Percentiles rank a stretch among this genome's conserved stretches.
Conservation (phyloP, 2,797 vertebrate species). For the Sebastes oblongus region DNA sequence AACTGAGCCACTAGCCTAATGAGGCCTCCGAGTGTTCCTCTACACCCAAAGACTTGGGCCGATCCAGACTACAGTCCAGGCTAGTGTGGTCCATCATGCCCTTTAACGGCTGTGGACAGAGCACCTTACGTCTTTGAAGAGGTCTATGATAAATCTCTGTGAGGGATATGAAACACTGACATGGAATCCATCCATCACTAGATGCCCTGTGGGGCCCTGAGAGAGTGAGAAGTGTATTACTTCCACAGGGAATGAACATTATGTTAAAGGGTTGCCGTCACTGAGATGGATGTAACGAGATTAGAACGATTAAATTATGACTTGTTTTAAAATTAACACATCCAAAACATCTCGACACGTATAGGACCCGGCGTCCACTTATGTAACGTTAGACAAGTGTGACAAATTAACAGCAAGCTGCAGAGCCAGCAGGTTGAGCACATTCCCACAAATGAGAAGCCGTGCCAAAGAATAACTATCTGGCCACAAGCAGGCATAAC, state of each 20-base stretch:
- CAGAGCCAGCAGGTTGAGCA: conserved; percentile 8
- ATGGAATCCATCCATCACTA: conserved; percentile 22
- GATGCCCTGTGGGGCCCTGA: not conserved
- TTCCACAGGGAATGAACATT: conserved; percentile 1
- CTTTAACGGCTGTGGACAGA: conserved; percentile 29
- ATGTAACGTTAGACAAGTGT: conserved; percentile 56
- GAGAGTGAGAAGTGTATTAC: not conserved
- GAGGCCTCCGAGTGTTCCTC: conserved; percentile 15
- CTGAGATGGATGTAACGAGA: not conserved
- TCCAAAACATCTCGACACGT: not conserved
- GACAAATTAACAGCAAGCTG: conserved; percentile 58
- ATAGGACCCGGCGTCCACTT: not conserved
- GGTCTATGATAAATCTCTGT: conserved; percentile 4
- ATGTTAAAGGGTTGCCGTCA: not conserved
- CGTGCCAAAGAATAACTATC: conserved; percentile 34
- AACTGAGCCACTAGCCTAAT: conserved; percentile 9
- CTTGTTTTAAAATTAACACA: conserved; percentile 22
- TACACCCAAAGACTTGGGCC: not conserved
- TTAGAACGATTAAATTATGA: conserved; percentile 5
- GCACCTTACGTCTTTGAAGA: conserved; percentile 12
- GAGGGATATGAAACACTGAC: conserved; percentile 26
- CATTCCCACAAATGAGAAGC: conserved; percentile 30
- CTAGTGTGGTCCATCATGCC: not conserved
- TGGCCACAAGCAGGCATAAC: conserved; percentile 29
- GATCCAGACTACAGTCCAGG: conserved; percentile 6